phyloP scores from a whole-genome alignment of 2,113 vertebrate genomes.

The Rostratula benghalensis region DNA sequence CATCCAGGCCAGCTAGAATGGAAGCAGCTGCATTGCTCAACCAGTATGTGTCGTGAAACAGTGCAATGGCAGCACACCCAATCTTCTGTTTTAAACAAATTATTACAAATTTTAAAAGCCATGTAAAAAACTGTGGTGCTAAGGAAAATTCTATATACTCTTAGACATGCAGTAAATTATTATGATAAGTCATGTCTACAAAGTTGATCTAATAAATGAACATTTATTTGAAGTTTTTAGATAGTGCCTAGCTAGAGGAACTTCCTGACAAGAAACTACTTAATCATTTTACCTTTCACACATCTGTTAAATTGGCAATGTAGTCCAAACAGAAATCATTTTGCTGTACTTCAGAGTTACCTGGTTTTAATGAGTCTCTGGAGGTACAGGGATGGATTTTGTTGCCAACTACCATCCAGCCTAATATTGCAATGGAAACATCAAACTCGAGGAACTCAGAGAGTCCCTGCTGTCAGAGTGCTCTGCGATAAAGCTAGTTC shows the following conservation, averaged over 20 bases:
- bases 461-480: not conserved
- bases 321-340: slow-evolving; percentile 54
- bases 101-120: not conserved
- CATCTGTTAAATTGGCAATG: slow-evolving; percentile 40
- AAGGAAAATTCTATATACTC: not conserved
- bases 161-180: not conserved
- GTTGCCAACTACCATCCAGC: slow-evolving; percentile 47
- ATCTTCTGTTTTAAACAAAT: not conserved
- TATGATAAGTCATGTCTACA: slow-evolving; percentile 9
- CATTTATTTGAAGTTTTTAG: not conserved
- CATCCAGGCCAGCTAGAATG: not conserved
- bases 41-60: accelerated
- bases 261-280: slow-evolving; percentile 50
- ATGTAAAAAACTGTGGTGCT: not conserved
- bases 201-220: slow-evolving; percentile 34
- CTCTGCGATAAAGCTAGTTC: not conserved
- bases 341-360: slow-evolving; percentile 34
- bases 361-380: slow-evolving; percentile 71
- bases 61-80: not conserved
- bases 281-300: slow-evolving; percentile 62
- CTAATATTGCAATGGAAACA: slow-evolving; percentile 13
- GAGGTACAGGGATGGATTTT: slow-evolving; percentile 47
- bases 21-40: not conserved
- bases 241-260: slow-evolving; percentile 21
- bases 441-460: not conserved